phyloP scores from a whole-genome alignment of 2,888 invertebrate genomes.

The Diplazon laetatorius region DNA sequence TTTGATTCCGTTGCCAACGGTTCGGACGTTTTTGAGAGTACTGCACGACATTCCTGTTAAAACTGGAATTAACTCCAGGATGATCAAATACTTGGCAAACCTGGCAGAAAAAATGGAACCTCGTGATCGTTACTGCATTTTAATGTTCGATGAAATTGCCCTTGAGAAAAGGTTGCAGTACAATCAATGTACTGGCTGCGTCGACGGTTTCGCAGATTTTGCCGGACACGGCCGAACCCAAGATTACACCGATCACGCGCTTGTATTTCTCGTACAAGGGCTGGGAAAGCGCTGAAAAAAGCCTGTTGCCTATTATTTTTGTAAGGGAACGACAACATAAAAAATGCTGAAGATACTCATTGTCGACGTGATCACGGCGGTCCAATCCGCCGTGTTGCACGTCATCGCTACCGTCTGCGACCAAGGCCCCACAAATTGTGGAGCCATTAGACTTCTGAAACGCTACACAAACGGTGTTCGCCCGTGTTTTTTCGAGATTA shows the following conservation, averaged over 20 bases:
- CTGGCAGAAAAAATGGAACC: neutral
- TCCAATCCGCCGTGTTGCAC: conserved; percentile 16
- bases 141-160: too few species aligned
- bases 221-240: neutral
- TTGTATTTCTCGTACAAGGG: conserved; percentile 19
- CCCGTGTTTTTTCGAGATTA: too few species aligned
- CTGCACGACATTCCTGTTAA: conserved; percentile 3
- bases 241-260: conserved; percentile 18
- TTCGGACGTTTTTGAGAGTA: conserved; percentile 5
- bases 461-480: neutral
- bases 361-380: conserved; percentile 26
- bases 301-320: conserved; percentile 23
- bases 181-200: neutral
- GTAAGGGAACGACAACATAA: neutral
- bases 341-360: neutral
- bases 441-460: neutral
- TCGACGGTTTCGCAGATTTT: conserved; percentile 25
- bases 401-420: too few species aligned
- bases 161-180: conserved; percentile 4
- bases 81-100: neutral
- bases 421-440: conserved; percentile 29
- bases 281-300: neutral
- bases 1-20: conserved; percentile 1
- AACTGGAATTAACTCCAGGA: neutral
- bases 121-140: neutral